Conservation (phyloP, 1,140 invertebrate genomes). For the Lepidurus couesii region DNA sequence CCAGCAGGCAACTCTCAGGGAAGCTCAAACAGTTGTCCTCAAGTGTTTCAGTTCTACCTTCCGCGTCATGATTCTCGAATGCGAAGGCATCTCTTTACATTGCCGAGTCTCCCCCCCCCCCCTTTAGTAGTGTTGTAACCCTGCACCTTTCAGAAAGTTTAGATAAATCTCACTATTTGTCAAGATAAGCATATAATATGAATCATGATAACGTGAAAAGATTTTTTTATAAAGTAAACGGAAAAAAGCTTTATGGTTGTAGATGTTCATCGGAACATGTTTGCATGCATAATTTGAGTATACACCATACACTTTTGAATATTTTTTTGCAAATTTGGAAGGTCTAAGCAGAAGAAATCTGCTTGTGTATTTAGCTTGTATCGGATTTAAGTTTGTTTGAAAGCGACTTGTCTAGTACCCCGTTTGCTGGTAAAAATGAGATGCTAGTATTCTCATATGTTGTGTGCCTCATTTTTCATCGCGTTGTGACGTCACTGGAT, state of each 20-base stretch:
- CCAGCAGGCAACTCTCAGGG: constrained; percentile 20
- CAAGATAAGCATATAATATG: neutral
- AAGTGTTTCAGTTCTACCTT: constrained; percentile 5
- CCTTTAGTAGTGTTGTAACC: neutral
- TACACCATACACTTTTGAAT: neutral
- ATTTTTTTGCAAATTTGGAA: neutral
- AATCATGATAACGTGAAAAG: neutral
- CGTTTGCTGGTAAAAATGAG: constrained; percentile 3
- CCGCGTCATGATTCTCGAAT: neutral
- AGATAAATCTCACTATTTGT: neutral
- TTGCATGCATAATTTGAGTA: neutral
- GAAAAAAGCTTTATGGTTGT: neutral
- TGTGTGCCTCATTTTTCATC: neutral
- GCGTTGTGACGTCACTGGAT: neutral
- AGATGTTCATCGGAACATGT: neutral
- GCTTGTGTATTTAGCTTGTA: neutral
- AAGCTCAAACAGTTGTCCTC: constrained; percentile 21
- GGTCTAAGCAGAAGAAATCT: neutral
- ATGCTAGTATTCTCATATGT: neutral
- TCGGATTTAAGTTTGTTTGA: neutral
- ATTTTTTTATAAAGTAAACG: neutral
- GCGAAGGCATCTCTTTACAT: neutral
- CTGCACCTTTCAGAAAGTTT: neutral
- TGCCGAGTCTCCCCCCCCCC: neutral
- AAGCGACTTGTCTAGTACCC: neutral